phyloP scores from a whole-genome alignment of 2,113 vertebrate species.

The Halichoeres trimaculatus region DNA sequence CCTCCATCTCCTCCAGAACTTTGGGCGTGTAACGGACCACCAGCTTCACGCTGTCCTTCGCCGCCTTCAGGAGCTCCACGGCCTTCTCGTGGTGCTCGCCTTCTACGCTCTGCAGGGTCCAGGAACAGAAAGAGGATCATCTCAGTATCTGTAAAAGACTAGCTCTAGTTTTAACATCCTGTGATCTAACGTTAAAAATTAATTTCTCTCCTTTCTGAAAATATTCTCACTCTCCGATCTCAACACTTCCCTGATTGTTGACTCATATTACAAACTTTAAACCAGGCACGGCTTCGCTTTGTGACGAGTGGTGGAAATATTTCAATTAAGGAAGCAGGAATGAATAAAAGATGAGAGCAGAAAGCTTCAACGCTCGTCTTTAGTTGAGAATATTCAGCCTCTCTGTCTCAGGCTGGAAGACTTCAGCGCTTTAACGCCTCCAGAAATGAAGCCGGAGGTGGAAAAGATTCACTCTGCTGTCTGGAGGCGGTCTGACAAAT shows the following conservation, averaged over 20 bases:
- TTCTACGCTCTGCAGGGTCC: constrained; percentile 90
- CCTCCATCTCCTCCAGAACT: constrained; percentile 99
- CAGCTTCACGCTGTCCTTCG: constrained; percentile 96
- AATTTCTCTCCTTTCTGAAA: constrained; percentile 7
- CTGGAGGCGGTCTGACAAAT: too few relatives aligned
- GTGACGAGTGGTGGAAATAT: background rate
- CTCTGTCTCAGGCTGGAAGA: background rate
- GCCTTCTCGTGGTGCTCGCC: constrained; percentile 98
- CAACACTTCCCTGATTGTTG: constrained; percentile 11
- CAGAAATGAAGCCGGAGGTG: too few relatives aligned
- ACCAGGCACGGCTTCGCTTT: constrained; percentile 2
- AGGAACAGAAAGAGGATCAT: background rate
- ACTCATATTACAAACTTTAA: constrained; percentile 13
- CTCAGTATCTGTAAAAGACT: constrained; percentile 17
- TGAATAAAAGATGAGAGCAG: constrained; percentile 17
- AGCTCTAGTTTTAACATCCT: background rate
- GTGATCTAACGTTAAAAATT: background rate
- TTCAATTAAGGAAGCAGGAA: background rate
- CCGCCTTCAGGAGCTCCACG: constrained; percentile 96
- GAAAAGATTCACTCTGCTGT: too few relatives aligned
- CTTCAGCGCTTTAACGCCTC: too few relatives aligned
- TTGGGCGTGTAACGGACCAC: constrained; percentile 99
- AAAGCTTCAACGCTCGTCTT: background rate
- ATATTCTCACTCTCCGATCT: constrained; percentile 10
- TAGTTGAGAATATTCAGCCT: background rate